Percentiles rank a stretch among this genome's conserved stretches.
Conservation (phyloP, 2,888 invertebrate genomes). For the Calameuta filiformis region DNA sequence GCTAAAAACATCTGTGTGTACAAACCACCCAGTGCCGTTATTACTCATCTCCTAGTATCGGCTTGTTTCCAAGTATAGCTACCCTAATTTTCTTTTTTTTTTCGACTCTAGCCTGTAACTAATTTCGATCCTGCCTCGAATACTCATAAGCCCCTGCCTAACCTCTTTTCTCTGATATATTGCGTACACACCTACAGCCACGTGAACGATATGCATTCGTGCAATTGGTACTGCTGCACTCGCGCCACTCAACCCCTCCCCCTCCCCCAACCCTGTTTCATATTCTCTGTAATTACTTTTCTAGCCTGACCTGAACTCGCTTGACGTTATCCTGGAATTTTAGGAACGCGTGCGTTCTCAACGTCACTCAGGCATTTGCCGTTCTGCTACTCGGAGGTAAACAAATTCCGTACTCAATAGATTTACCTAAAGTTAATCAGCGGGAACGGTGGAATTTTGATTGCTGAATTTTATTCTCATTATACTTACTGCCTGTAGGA, state of each 20-base stretch:
- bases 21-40: not conserved
- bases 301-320: not conserved
- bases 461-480: not conserved
- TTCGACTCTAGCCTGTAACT: not conserved
- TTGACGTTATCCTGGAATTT: not conserved
- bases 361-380: not conserved
- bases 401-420: not conserved
- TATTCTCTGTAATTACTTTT: conserved; percentile 42
- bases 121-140: not conserved
- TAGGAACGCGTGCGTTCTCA: not conserved
- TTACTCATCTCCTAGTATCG: not conserved
- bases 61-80: not conserved
- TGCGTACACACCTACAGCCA: not conserved
- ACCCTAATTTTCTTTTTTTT: not conserved
- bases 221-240: not conserved
- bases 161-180: not conserved
- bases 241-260: not conserved
- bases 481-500: conserved; percentile 52
- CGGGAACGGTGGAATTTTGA: not conserved
- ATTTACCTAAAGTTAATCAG: not conserved
- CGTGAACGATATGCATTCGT: not conserved
- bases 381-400: not conserved
- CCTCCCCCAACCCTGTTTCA: conserved; percentile 16
- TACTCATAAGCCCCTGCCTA: not conserved
- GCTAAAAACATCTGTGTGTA: no score